phyloP scores from a whole-genome alignment of 2,888 invertebrate species.

The Ptychoptera albimana region DNA sequence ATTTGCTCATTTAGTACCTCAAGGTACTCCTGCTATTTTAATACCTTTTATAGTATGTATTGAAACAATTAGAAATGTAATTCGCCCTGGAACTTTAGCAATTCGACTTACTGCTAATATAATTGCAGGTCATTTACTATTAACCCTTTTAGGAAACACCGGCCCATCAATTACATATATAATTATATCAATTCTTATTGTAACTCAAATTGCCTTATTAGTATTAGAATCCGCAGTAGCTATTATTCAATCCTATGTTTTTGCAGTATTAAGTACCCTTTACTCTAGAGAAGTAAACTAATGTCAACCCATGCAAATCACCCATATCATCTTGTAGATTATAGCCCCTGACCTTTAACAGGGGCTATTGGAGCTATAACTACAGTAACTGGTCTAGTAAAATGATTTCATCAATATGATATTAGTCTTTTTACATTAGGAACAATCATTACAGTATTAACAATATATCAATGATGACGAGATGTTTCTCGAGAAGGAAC shows the following conservation, averaged over 20 bases:
- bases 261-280: conserved; percentile 42
- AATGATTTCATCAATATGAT: conserved; percentile 44
- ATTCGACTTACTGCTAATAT: conserved; percentile 61
- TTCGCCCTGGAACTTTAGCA: conserved; percentile 51
- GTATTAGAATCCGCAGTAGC: conserved; percentile 37
- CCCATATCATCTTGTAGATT: conserved; percentile 47
- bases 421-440: conserved; percentile 36
- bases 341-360: conserved; percentile 47
- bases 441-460: conserved; percentile 27
- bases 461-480: conserved; percentile 53
- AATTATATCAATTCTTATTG: conserved; percentile 19
- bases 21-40: conserved; percentile 43
- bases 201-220: conserved; percentile 31
- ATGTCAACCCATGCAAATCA: conserved; percentile 39
- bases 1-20: conserved; percentile 50
- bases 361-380: conserved; percentile 41
- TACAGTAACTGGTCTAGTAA: conserved; percentile 38
- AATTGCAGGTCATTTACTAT: conserved; percentile 57
- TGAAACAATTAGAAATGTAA: conserved; percentile 57
- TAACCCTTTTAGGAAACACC: conserved; percentile 38
- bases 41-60: conserved; percentile 60
- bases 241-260: conserved; percentile 43
- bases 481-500: conserved; percentile 51
- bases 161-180: conserved; percentile 17
- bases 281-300: conserved; percentile 50